Conservation (phyloP, 1,140 invertebrate species). For the Lethrus apterus region DNA sequence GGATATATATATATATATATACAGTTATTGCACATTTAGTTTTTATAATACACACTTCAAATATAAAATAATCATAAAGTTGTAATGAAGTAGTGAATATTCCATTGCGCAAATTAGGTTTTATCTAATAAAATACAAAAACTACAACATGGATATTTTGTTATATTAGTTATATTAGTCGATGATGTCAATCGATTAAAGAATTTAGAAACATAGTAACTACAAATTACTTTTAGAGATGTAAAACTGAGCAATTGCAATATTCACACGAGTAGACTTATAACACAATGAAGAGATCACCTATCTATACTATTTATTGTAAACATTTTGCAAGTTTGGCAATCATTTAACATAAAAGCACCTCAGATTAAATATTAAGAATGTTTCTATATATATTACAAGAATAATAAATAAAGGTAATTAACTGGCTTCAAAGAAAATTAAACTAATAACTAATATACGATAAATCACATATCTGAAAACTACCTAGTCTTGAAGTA, state of each 20-base stretch:
- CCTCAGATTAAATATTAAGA: too few species aligned
- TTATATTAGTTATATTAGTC: neutral
- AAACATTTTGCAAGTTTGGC: too few species aligned
- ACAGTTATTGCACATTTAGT: conserved; percentile 43
- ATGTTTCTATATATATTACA: too few species aligned
- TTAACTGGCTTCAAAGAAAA: conserved; percentile 32
- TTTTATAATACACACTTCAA: too few species aligned
- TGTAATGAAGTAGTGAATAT: too few species aligned
- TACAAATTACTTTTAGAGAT: neutral
- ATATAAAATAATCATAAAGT: too few species aligned
- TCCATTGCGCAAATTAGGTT: too few species aligned
- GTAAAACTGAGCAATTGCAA: conserved; percentile 32
- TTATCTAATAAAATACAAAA: conserved; percentile 6
- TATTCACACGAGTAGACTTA: conserved; percentile 32
- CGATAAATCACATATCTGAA: conserved; percentile 35
- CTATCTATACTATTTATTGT: conserved; percentile 29
- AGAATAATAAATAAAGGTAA: conserved; percentile 34
- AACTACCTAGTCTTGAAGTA: too few species aligned
- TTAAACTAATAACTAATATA: conserved; percentile 28
- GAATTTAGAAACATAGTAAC: too few species aligned
- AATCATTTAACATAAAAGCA: too few species aligned
- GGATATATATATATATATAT: conserved; percentile 31
- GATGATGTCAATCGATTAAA: neutral
- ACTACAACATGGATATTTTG: neutral
- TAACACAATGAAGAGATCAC: conserved; percentile 32